These are phyloP conservation scores for Elgaria multicarinata DNA, from an alignment of 2,113 vertebrate genomes.

Conservation along the genomic window DNA sequence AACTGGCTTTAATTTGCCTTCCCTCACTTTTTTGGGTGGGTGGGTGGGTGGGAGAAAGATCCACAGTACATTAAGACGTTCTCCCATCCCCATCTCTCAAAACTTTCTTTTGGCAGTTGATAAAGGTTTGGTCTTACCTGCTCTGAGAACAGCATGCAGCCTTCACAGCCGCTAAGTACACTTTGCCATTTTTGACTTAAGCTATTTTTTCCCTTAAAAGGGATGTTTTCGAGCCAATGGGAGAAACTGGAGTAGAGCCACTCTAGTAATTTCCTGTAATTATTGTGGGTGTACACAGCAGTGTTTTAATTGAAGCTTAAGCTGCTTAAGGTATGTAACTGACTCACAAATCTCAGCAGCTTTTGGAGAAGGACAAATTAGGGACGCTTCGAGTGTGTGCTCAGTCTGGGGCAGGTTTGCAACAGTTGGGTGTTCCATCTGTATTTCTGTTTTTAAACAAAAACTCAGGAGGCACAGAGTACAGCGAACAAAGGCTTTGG, in stretches of 20 bases:
- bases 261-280: slow-evolving; percentile 39
- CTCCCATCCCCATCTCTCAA: too few species aligned
- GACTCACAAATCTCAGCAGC: not conserved
- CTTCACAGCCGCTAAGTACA: slow-evolving; percentile 9
- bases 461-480: too few species aligned
- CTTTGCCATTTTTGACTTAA: slow-evolving; percentile 50
- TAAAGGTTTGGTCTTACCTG: not conserved
- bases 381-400: not conserved
- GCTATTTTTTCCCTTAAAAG: slow-evolving; percentile 48
- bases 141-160: not conserved
- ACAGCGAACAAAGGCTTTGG: not conserved
- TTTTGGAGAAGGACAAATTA: slow-evolving; percentile 17
- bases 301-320: slow-evolving; percentile 69
- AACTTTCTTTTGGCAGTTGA: not conserved
- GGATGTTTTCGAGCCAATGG: slow-evolving; percentile 51
- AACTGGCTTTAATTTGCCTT: not conserved
- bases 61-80: not conserved
- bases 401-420: not conserved
- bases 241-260: slow-evolving; percentile 53
- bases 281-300: slow-evolving; percentile 61
- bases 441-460: not conserved
- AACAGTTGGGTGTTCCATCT: not conserved
- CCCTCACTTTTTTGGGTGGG: too few species aligned
- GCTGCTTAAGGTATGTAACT: slow-evolving; percentile 44
- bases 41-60: too few species aligned